Evolutionary conservation across 2,888 invertebrate species (phyloP).

Genomic region (Dryobota labecula): DNA sequence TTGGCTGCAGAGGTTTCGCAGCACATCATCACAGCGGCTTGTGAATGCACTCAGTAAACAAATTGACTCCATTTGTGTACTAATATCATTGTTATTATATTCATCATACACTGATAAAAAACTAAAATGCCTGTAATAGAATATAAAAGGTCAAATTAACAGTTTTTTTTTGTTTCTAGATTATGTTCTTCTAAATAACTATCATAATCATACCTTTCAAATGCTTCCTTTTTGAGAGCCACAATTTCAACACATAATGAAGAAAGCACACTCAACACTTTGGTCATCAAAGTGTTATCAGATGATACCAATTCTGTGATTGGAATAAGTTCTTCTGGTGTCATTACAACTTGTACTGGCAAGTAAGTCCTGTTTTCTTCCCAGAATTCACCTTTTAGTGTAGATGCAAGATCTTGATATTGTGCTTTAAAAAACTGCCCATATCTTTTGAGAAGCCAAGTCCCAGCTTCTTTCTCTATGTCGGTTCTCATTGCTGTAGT

Average conservation of each 20-base stretch:
- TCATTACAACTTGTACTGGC: constrained; percentile 81
- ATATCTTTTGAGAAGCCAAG: constrained; percentile 82
- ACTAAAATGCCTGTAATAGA: constrained; percentile 86
- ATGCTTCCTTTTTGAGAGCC: constrained; percentile 92
- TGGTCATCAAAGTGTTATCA: constrained; percentile 95
- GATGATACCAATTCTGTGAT: constrained; percentile 94
- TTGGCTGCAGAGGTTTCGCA: constrained; percentile 93
- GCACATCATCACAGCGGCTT: constrained; percentile 93
- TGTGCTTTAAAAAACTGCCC: constrained; percentile 87
- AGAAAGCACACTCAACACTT: constrained; percentile 94
- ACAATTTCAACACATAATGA: constrained; percentile 95
- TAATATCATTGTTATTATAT: constrained; percentile 87
- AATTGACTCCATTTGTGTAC: constrained; percentile 90
- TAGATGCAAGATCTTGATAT: constrained; percentile 77
- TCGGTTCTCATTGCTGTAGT: constrained; percentile 76
- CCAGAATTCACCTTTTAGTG: constrained; percentile 71
- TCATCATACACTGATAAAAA: constrained; percentile 93
- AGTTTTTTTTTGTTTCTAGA: neutral
- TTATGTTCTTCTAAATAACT: neutral
- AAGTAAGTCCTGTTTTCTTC: constrained; percentile 82
- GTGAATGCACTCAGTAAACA: constrained; percentile 93
- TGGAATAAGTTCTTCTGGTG: constrained; percentile 91
- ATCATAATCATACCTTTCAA: constrained; percentile 84
- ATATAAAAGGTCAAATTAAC: neutral
- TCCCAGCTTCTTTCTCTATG: constrained; percentile 84